These are phyloP conservation scores for Parelbella ahira DNA, from an alignment of 2,888 invertebrate genomes.

Conservation along the genomic window DNA sequence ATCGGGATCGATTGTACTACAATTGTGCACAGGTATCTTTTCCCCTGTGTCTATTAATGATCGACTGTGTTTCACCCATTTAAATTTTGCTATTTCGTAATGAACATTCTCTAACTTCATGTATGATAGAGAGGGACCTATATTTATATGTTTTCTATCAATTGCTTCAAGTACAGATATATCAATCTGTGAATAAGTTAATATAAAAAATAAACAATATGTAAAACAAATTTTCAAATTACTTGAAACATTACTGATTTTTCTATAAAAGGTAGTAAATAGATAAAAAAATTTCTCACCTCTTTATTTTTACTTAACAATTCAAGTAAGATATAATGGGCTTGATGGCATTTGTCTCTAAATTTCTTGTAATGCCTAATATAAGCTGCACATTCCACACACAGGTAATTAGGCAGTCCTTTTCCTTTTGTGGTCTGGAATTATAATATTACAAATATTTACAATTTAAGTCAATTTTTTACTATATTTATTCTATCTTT, in stretches of 20 bases:
- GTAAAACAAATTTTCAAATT: no score
- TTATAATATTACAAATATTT: neutral
- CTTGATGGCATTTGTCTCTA: conserved; percentile 60
- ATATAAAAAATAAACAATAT: no score
- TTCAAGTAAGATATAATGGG: conserved; percentile 55
- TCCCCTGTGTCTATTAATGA: conserved; percentile 33
- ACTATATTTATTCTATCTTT: no score
- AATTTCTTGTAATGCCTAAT: conserved; percentile 53
- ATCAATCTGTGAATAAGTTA: conserved; percentile 51
- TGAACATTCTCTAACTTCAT: conserved; percentile 43
- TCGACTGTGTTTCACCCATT: conserved; percentile 50
- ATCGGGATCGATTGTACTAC: conserved; percentile 45
- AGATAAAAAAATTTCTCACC: no score
- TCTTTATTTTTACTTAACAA: conserved; percentile 7
- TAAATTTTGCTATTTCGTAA: conserved; percentile 50
- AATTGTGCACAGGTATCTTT: conserved; percentile 45
- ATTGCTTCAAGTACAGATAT: conserved; percentile 42
- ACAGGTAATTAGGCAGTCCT: conserved; percentile 62
- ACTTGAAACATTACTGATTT: no score
- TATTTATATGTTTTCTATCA: conserved; percentile 40
- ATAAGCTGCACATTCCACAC: conserved; percentile 54
- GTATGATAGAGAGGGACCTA: conserved; percentile 48
- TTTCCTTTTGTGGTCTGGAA: conserved; percentile 47
- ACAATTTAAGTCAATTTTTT: no score
- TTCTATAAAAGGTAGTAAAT: no score